Conservation (phyloP, 2,797 vertebrate species). For the Ctenosaura bakeri region DNA sequence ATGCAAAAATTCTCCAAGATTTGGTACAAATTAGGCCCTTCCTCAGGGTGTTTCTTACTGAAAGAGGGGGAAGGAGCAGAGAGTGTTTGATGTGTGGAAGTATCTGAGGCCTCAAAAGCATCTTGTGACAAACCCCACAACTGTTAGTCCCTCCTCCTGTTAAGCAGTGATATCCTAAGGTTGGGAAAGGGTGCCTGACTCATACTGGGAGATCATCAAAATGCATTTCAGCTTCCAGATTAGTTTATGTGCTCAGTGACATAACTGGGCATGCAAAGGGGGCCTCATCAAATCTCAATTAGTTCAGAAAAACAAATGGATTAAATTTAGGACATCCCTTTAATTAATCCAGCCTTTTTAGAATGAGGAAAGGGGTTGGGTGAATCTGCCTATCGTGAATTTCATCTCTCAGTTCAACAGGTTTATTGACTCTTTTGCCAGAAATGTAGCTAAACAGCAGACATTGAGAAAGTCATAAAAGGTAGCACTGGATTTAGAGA, state of each 20-base stretch:
- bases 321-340: not conserved
- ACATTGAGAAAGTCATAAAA: not conserved
- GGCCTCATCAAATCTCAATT: not conserved
- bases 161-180: not conserved
- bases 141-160: not conserved
- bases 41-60: not conserved
- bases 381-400: not conserved
- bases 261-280: not conserved
- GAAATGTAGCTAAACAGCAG: not conserved
- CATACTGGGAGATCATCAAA: not conserved
- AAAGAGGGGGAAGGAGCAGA: not conserved
- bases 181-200: not conserved
- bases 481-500: accelerated
- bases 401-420: not conserved
- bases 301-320: not conserved
- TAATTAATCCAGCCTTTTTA: not conserved
- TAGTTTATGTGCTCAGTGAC: not conserved
- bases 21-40: not conserved
- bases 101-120: not conserved
- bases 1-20: not conserved
- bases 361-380: not conserved
- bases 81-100: not conserved
- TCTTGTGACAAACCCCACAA: too few relatives aligned
- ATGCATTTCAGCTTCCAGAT: not conserved
- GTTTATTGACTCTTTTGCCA: not conserved